Evolutionary conservation across 2,888 invertebrate species (phyloP), one percentile per base, ranked within the genome.

Genomic region (Trilocha varians): DNA sequence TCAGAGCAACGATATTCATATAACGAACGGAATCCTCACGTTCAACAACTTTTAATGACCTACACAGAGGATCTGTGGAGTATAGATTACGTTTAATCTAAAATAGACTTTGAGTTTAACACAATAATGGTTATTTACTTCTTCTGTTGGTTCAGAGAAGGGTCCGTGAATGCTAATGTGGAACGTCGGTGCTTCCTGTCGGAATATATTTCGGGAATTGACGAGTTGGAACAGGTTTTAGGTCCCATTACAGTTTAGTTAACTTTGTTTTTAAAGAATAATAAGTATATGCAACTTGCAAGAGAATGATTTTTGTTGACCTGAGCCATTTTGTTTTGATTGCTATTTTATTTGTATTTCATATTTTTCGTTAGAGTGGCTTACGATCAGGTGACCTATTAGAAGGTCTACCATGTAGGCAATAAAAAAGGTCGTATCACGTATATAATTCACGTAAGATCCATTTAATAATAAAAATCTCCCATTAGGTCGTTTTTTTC

Each of bases 151-250:
- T 1, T 6, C 6, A 11, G 25, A 25, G 5, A 11, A 25, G 25
- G 25, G 25, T 2, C 25, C 4, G 11, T 11, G 25, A 25, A 25
- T 25, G 25, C 8, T 25, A 25, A 25, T 25, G 25, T 25, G 25
- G 25, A 25, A 25, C 25, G 25, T 25, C 25, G 5, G 8, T 5
- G 25, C 25, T 25, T 25, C 25, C 25, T 25, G 25, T 5, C 4
- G 8, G 1, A 25, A 25, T 25, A 11, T 25, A 25, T 11, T 25
- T 25, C 25, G 25, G 25, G 25, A 25, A 25, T 11, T 9, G 11
- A 25, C 25, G 25, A 25, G 25, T 25, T 11, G 25, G 25, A 25
- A 25, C 25, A 25, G 25, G 25, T 25, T 45, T 39, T 45, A 37
- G 25, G 11, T 9, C 5, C 25, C 25, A 25, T 25, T 9, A 25